These are phyloP conservation scores for Candoia aspera DNA, from an alignment of 2,113 vertebrate genomes.

Conservation along the genomic window DNA sequence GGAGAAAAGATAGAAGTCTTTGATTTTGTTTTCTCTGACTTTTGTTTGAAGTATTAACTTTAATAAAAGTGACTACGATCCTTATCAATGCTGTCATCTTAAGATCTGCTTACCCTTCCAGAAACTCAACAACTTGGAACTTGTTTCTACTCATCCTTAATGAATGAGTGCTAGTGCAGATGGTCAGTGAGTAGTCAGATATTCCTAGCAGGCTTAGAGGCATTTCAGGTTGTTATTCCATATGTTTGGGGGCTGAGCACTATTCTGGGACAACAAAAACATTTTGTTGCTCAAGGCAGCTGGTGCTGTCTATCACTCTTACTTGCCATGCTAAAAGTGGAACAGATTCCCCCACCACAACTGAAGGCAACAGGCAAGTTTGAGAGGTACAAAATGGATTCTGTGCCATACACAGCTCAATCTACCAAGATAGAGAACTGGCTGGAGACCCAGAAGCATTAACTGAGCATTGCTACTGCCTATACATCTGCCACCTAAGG, in stretches of 20 bases:
- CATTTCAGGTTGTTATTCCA: not conserved
- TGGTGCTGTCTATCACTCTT: not conserved
- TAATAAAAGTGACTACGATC: not conserved
- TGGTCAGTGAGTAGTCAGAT: not conserved
- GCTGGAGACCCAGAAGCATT: not conserved
- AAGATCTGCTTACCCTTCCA: not conserved
- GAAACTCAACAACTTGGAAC: not conserved
- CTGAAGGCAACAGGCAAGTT: not conserved
- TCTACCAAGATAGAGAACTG: not conserved
- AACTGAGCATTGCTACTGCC: not conserved
- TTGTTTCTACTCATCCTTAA: not conserved
- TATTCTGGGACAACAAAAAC: not conserved
- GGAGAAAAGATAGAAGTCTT: not conserved
- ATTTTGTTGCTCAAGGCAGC: not conserved
- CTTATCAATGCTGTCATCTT: not conserved
- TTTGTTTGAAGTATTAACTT: constrained; percentile 12
- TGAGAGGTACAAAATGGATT: not conserved
- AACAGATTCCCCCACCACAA: not conserved
- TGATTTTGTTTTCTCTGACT: not conserved
- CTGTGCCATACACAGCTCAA: not conserved
- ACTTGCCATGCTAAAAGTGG: not conserved
- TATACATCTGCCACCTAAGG: not conserved
- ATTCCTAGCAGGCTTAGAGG: not conserved
- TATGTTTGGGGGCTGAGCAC: not conserved
- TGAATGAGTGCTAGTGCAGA: not conserved